Percentiles rank a stretch among this genome's conserved stretches.
Conservation (phyloP, 2,888 invertebrate species). For the Mermis nigrescens region DNA sequence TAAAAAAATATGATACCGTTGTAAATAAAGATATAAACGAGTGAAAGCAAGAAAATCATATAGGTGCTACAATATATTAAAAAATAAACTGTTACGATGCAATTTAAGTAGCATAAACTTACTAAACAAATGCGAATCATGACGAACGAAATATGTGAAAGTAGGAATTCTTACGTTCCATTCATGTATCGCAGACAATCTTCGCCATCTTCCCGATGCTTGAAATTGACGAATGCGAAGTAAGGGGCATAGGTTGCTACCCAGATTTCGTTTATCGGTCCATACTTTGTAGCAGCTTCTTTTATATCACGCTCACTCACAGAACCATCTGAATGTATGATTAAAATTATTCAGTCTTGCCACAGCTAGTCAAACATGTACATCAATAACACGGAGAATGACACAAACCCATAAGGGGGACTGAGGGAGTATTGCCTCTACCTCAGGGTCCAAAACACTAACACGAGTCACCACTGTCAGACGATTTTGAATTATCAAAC, state of each 20-base stretch:
- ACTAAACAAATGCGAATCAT: not conserved
- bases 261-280: constrained; percentile 13
- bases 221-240: constrained; percentile 12
- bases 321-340: constrained; percentile 11
- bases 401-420: not conserved
- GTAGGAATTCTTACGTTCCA: constrained; percentile 12
- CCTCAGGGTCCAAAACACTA: no score
- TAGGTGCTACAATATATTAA: no score
- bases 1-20: no score
- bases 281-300: constrained; percentile 13
- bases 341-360: not conserved
- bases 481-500: no score
- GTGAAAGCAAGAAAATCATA: no score
- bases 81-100: no score
- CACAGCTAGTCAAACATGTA: not conserved
- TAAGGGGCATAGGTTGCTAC: constrained; percentile 14
- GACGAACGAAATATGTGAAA: no score
- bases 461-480: no score
- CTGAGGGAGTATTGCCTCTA: no score
- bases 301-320: constrained; percentile 12
- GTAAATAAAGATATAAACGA: no score
- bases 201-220: constrained; percentile 11
- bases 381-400: not conserved
- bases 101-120: no score
- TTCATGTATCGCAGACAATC: constrained; percentile 11